Evolutionary conservation across 2,113 vertebrate species (phyloP), one percentile per base, ranked within the genome.

Genomic region (Campylomormyrus numenius): DNA sequence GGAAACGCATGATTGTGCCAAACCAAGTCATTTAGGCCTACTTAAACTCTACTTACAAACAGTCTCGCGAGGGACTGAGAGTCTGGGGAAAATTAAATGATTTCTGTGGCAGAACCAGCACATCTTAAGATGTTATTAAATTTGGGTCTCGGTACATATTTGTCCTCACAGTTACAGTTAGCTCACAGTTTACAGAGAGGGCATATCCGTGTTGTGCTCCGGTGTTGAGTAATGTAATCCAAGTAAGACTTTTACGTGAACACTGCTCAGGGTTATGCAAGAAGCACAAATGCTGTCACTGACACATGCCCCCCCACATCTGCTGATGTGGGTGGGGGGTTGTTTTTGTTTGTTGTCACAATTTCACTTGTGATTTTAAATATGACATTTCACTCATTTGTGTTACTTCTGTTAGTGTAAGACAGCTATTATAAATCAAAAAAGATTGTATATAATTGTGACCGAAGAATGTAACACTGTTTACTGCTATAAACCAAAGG

Each of bases 381-480:
- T 39, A 77, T 39, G 31, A 91, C 92, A 92, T 91, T 92, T 87
- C 27, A 88, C 89, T 89, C 89, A 45, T 80, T 91, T 85, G 45
- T 91, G 58, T 77, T 89, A 85, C 89, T 91, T 93, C 83, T 90
- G 88, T 91, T 85, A 89, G 90, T 89, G 88, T 93, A 90, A 90
- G 89, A 88, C 93, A 87, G 88, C 91, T 93, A 8, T 90, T 90
- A 50, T 90, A 91, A 91, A 88, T 90, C 92, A 88, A 85, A 88
- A 90, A 92, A 90, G 91, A 89, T 80, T 94, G 93, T 93, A 92
- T 94, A 94, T 94, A 90, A 58, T 70, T 90, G 42, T 93, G 93
- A 91, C 93, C 92, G 89, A 94, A 91, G 94, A 95, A 94, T 94
- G 93, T 95, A 94, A 94, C 87, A 90, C 83, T 93, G 90, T 94